Base-by-base conservation (phyloP, 2,113 vertebrate species). In the Oreochromis niloticus region DNA sequence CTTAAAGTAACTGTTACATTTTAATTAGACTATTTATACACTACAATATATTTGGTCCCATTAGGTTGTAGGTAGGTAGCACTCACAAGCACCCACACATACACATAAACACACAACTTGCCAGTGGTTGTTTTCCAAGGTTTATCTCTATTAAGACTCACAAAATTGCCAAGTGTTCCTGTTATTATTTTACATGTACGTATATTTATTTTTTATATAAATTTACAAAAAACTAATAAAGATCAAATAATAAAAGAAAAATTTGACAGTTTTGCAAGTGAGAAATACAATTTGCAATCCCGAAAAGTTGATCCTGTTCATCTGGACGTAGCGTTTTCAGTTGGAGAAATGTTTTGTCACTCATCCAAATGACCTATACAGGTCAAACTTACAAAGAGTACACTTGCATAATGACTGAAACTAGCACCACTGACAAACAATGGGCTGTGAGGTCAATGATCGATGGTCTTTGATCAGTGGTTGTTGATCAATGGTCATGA, bases 231-330 rank as follows among this genome's bases (percentile, higher is more conserved):
- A 46, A 24, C 4, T 9, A 16, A 30, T 63, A 79, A 59, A 8
- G 4, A 46, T 59, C 2, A 52, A 88, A 55, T 87, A 50, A 27
- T 36, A 34, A 82, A 22, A 3, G 36, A 24, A 75, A 17, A 75
- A 61, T 75, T 24, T 84, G 27, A 43, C 3, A 71, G 6, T 2
- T 13, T 41, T 57, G 5, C 56, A 14, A 81, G n/a, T 63, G 8
- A 36, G 24, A 32, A 52, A 56, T 43, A 75, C 9, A 50, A 12
- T 78, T 50, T 32, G n/a, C 22, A 55, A n/a, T 55, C 34, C 34
- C 1, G 0, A 0, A 66, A 66, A 39, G 61, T 39, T 0, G 61
- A 66, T 66, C 39, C 32, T 39, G 61, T 66, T 66, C 0, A 36
- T 66, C 61, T 66, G 6, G 17, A 66, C 0, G 32, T 66, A 36